Conservation (phyloP, 2,797 vertebrate genomes). For the Eleutherodactylus coqui region DNA sequence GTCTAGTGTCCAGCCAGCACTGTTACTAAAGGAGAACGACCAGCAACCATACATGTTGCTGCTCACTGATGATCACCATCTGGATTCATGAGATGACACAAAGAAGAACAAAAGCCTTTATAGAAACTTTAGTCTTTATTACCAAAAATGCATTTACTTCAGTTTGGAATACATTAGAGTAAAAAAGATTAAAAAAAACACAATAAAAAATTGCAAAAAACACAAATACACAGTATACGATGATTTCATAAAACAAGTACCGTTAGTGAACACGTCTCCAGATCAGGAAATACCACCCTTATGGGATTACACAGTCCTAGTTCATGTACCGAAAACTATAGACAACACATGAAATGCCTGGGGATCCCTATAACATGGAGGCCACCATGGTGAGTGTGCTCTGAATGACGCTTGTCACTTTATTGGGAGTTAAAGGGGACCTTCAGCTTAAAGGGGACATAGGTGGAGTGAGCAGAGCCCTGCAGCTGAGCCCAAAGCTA, state of each 20-base stretch:
- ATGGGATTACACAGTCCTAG: background rate
- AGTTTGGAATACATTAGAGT: background rate
- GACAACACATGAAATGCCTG: background rate
- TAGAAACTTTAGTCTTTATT: background rate
- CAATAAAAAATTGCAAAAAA: background rate
- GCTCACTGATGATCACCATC: background rate
- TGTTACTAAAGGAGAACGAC: too few relatives aligned
- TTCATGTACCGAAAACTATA: background rate
- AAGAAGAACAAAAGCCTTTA: background rate
- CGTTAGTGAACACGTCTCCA: background rate
- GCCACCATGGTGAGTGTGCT: too few relatives aligned
- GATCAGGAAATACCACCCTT: background rate
- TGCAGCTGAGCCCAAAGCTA: too few relatives aligned
- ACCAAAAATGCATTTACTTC: constrained; percentile 5
- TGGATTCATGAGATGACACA: background rate
- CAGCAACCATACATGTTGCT: too few relatives aligned
- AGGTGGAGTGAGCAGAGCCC: too few relatives aligned
- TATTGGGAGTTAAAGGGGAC: background rate
- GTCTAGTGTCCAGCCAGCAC: too few relatives aligned
- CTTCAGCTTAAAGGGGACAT: background rate
- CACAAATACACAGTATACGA: background rate
- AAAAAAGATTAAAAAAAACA: background rate
- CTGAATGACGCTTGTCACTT: too few relatives aligned
- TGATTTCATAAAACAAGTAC: background rate
- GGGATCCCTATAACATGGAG: background rate